Base-by-base conservation (phyloP, 2,888 invertebrate genomes). In the Hanleya hanleyi region DNA sequence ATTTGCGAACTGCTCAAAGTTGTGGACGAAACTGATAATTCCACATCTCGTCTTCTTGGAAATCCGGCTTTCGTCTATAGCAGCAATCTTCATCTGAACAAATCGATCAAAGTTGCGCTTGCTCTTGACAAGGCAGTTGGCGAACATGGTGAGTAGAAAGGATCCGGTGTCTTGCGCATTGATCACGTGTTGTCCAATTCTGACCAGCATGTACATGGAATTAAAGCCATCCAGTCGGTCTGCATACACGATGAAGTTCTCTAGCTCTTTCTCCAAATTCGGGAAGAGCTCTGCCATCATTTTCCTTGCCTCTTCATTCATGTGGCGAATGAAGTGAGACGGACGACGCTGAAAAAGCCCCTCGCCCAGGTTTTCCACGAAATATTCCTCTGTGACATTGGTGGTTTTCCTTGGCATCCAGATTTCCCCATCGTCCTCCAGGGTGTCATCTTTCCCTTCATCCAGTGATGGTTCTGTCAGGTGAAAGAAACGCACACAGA, bases 261-360 rank as follows among this genome's bases (percentile, higher is more conserved):
- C 94, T 74, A 99, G 92, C 90, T 98, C 97, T 0, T 93, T 92
- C 92, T 98, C 98, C 36, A 99, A 92, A 77, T 94, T 93, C 1
- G 95, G 95, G 92, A 99, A 98, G 87, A 99, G 93, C 80, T 95
- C 96, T 70, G 93, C 93, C 96, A 98, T 96, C 92, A 97, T 94
- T 79, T 81, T 79, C 71, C 89, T 88, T 32, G 7, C 22, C 41
- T 22, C 37, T 26, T 26, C 38, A 18, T 26, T 29, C 6, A 18
- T n/a, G n/a, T n/a, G n/a, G n/a, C n/a, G n/a, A n/a, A 50, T 22
- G 35, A 67, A 67, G 9, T 57, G 35, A 18, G 85, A 83, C 51
- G 83, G 80, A 61, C 85, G 77, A 77, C 81, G 83, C 72, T 85
- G 84, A 36, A 82, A 77, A 69, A 87, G 81, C 51, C 87, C 87